phyloP scores from a whole-genome alignment of 2,888 invertebrate genomes.

The Pherbina coryleti region DNA sequence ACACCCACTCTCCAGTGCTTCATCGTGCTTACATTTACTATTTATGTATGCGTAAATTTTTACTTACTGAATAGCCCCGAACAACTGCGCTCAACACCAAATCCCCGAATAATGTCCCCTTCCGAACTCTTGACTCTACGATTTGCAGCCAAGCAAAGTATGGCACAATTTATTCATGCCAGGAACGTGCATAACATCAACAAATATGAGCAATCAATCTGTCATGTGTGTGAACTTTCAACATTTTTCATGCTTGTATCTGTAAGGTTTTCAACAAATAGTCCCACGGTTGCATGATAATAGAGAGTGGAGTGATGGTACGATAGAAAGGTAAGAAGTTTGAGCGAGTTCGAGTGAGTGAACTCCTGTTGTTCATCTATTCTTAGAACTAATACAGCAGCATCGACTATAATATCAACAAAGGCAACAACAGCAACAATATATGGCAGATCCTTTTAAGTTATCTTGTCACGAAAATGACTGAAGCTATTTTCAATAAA shows the following conservation, averaged over 20 bases:
- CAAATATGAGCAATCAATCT: constrained; percentile 44
- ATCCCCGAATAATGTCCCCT: no score
- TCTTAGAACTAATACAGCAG: background rate
- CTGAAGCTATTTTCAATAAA: constrained; percentile 15
- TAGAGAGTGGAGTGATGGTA: background rate
- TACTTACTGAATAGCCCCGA: no score
- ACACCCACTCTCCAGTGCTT: background rate
- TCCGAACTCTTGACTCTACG: no score
- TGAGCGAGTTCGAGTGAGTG: background rate
- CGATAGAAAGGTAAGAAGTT: background rate
- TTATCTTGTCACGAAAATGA: constrained; percentile 19
- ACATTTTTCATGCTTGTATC: constrained; percentile 21
- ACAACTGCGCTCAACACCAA: no score
- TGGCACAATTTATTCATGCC: constrained; percentile 38
- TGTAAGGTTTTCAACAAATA: background rate
- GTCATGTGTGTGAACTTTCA: constrained; percentile 32
- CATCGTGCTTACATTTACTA: background rate
- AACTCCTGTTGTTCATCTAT: background rate
- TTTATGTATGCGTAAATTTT: no score
- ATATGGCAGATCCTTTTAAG: constrained; percentile 16
- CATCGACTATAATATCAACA: background rate
- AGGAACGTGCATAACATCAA: constrained; percentile 39
- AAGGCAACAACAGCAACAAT: constrained; percentile 10
- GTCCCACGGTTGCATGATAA: background rate
- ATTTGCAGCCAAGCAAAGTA: no score